Evolutionary conservation across 2,797 vertebrate genomes (phyloP), one percentile per base, ranked within the genome.

Genomic region (Pseudomugil gertrudae): DNA sequence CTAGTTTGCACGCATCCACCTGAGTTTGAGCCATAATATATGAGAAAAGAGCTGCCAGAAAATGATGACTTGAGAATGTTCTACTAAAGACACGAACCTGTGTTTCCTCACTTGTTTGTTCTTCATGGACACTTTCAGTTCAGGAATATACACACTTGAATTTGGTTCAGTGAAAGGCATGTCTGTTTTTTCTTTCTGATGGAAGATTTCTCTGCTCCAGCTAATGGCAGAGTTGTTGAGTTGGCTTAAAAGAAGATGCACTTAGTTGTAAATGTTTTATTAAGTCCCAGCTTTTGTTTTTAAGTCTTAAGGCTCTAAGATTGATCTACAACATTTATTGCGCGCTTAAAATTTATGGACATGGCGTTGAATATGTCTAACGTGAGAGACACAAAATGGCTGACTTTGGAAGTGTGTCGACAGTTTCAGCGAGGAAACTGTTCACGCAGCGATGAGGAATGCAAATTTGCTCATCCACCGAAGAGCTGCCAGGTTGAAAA

Each of bases 401-500:
- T 99, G 89, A 99, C 98, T 0, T 91, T 99, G 79, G 98, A 99
- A 92, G 98, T 99, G 79, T 99, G 98, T 92, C 96, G 98, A 76
- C 98, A 99, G 84, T 99, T 98, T 93, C 98, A 99, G 88, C 95
- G 98, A 73, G 98, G 98, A 87, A 99, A 98, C 47, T 99, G 98
- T 93, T 99, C 98, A 13, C 96, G 98, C 73, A 96, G 96, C 57
- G 96, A 99, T 64, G 97, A 99, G 92, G 98, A 99, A 94, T 99
- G 98, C 95, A 99, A 99, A 93, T 99, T 99, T 89, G 98, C 98
- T 90, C 98, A 99, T 87, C 98, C 98, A 57, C 96, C 98, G 24
- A 99, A 99, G 94, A 99, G 98, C 90, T 99, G 97, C 94, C 98
- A 98, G 94, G 96, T 99, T 76, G 98, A 99, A 92, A 99, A 99